Conservation (phyloP, 2,888 invertebrate species). For the Heliconius charithonia region DNA sequence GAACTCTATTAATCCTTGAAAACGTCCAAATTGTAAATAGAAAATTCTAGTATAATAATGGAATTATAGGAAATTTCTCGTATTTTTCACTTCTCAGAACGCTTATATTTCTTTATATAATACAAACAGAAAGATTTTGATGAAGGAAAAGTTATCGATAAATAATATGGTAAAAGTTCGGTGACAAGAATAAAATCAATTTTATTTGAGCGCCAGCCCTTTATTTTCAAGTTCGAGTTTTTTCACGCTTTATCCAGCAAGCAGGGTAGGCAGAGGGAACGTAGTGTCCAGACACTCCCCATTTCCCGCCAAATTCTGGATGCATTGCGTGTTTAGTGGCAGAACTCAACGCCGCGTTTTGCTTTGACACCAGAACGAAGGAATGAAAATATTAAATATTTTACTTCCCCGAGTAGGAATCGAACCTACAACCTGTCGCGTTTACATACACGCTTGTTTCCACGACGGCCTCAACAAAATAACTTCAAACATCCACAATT, state of each 20-base stretch:
- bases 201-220: too few species aligned
- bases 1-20: conserved; percentile 6
- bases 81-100: neutral
- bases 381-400: too few species aligned
- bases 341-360: neutral
- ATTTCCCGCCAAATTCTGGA: neutral
- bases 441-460: too few species aligned
- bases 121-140: neutral
- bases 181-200: too few species aligned
- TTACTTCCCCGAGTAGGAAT: too few species aligned
- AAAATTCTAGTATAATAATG: neutral
- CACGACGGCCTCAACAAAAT: too few species aligned
- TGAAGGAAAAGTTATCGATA: neutral
- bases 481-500: too few species aligned
- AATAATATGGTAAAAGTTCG: neutral
- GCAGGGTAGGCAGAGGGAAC: too few species aligned
- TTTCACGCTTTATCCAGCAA: neutral
- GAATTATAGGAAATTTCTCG: too few species aligned
- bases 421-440: too few species aligned
- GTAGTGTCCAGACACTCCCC: neutral
- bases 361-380: too few species aligned
- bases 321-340: neutral
- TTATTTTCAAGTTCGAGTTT: neutral
- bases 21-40: neutral
- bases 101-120: neutral